Evolutionary conservation across 2,113 vertebrate genomes (phyloP), one percentile per base, ranked within the genome.

Genomic region (Macquaria australasica): DNA sequence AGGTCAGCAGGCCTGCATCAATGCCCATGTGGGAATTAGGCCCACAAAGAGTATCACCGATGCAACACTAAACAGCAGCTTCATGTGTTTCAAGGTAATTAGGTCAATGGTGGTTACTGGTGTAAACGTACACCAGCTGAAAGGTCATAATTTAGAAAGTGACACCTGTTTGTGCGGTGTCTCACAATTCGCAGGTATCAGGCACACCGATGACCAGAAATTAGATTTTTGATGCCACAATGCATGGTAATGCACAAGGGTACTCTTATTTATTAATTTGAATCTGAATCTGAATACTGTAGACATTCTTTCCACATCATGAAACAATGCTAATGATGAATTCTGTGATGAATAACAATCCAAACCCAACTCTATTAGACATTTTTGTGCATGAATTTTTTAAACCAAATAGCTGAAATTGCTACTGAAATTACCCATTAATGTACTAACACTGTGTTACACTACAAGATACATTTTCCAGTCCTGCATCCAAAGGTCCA

Each of bases 21-120:
- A 31, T 28, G 16, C 48, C 71, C 23, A 31, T 34, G 37, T 12
- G 60, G 21, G 23, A 51, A 69, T 45, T 50, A 50, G 37, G 58
- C 11, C 62, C 15, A 55, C 16, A 34, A 43, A 25, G 21, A 77
- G 67, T 77, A 81, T 79, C 50, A 58, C 15, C 4, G 8, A 41
- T 68, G 70, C 58, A 56, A 50, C 66, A 50, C 50, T 37, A 73
- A 72, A 74, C 68, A 79, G 66, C 69, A 37, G 79, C 86, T 80
- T 83, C 18, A 31, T 64, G 67, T 73, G 66, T 77, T 88, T 86
- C 48, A 55, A 73, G 67, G 78, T 91, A 94, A 94, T 92, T 93
- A 87, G 88, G 90, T 84, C 79, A 93, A 85, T 93, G 86, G 87
- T 82, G 70, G 75, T 72, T 83, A 64, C 78, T 70, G 73, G 75